Base-by-base conservation (phyloP, 2,797 vertebrate genomes). In the Poliocrania exsul region DNA sequence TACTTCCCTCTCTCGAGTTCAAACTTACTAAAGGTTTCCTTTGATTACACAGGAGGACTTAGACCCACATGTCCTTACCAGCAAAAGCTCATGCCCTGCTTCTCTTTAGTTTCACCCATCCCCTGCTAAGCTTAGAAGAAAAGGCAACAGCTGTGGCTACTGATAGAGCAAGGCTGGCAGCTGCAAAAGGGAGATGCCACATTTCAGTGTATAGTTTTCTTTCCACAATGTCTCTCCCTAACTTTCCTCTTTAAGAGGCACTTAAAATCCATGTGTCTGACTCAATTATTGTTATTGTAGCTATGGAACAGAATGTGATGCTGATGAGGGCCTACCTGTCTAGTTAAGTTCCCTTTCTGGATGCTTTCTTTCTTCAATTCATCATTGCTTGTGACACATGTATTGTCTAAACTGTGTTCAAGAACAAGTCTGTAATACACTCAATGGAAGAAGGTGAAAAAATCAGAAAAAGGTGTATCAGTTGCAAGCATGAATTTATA, bases 301-400 rank as follows among this genome's bases (percentile, higher is more conserved):
- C 86, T 83, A 58, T 4, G 67, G 81, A 71, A 29, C 28, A 94
- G 82, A 86, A 86, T 88, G 91, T 90, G 94, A 94, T 95, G 89
- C 74, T 96, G 95, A 97, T 95, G 91, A 97, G 93, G 90, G 85
- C 65, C 85, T 96, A 87, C 96, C 97, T 97, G 96, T 96, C 97
- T 97, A 93, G 95, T 95, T 97, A 95, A 81, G 90, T 96, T 93
- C 57, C 88, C 67, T 96, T 95, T 94, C 92, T 88, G 92, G 81
- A 79, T 96, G 88, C 93, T 97, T 96, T 62, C 92, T 92, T 93
- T 88, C 95, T 96, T 94, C 92, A 77, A 92, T 80, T 92, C 81
- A 79, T 93, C 93, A 97, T 97, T 97, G 96, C 93, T 97, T 96
- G 91, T 97, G 97, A 97, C 97, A 96, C 50, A 49, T 88, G 85